phyloP scores from a whole-genome alignment of 2,888 invertebrate genomes.

The Cheilosia impressa region DNA sequence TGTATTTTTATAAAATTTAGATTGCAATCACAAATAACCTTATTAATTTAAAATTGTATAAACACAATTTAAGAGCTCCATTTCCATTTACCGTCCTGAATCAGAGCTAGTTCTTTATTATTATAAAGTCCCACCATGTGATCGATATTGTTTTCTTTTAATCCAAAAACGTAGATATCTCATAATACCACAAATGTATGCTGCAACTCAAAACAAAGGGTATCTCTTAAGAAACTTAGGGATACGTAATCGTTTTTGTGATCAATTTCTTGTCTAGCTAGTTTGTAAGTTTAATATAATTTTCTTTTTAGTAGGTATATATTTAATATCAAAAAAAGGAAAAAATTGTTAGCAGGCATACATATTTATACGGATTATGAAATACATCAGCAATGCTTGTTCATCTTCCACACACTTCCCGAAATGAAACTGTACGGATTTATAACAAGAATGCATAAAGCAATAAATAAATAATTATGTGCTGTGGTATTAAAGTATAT shows the following conservation, averaged over 20 bases:
- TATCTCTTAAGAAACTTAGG: conserved; percentile 10
- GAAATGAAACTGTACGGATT: neutral
- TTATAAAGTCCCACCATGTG: conserved; percentile 45
- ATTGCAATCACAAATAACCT: conserved; percentile 34
- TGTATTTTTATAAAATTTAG: conserved; percentile 39
- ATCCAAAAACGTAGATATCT: conserved; percentile 8
- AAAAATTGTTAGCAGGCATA: neutral
- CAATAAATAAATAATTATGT: too few species aligned
- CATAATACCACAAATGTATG: conserved; percentile 7
- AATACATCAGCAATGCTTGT: conserved; percentile 7
- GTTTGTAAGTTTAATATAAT: conserved; percentile 35
- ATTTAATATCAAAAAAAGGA: neutral
- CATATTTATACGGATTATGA: conserved; percentile 1
- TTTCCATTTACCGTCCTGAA: conserved; percentile 56
- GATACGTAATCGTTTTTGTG: conserved; percentile 35
- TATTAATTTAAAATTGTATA: conserved; percentile 42
- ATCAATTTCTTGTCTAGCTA: conserved; percentile 42
- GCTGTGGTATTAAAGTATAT: too few species aligned
- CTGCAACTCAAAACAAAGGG: conserved; percentile 5
- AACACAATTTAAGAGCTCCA: conserved; percentile 24
- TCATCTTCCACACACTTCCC: conserved; percentile 12
- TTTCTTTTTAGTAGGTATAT: neutral
- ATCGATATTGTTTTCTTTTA: conserved; percentile 26
- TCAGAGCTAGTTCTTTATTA: conserved; percentile 32
- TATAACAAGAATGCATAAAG: neutral